These are phyloP conservation scores for Fundulus diaphanus DNA, from an alignment of 2,797 vertebrate genomes.

Conservation along the genomic window DNA sequence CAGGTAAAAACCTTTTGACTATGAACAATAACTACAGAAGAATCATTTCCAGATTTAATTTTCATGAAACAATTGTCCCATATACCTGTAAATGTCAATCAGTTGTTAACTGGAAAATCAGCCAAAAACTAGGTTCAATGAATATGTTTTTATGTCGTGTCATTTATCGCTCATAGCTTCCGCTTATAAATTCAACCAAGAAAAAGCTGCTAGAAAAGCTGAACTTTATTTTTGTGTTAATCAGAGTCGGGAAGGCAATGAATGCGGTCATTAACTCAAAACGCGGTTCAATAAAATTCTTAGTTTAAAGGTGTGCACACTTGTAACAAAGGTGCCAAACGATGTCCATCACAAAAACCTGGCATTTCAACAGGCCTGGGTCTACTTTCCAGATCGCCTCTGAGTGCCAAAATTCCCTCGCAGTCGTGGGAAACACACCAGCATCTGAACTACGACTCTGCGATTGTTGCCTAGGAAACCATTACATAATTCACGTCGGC, in stretches of 20 bases:
- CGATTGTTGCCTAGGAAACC: conserved; percentile 82
- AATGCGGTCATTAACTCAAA: not conserved
- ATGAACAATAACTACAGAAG: too few relatives aligned
- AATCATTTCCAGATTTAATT: not conserved
- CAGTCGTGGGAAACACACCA: conserved; percentile 34
- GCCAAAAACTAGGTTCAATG: not conserved
- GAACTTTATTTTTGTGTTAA: not conserved
- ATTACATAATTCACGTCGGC: conserved; percentile 77
- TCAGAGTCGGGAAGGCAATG: not conserved
- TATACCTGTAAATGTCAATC: not conserved
- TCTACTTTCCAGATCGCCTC: not conserved
- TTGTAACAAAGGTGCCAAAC: too few relatives aligned
- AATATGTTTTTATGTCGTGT: not conserved
- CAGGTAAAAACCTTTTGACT: too few relatives aligned
- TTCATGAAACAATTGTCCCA: not conserved
- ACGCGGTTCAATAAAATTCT: not conserved
- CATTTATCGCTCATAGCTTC: not conserved
- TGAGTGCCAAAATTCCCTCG: not conserved
- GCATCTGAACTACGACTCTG: conserved; percentile 68
- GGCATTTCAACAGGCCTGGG: not conserved
- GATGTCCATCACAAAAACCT: not conserved
- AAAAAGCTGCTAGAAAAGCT: not conserved
- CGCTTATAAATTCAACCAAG: too few relatives aligned
- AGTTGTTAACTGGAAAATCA: not conserved
- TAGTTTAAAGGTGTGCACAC: not conserved